Evolutionary conservation across 2,113 vertebrate genomes (phyloP).

Genomic region (Lonchura striata): DNA sequence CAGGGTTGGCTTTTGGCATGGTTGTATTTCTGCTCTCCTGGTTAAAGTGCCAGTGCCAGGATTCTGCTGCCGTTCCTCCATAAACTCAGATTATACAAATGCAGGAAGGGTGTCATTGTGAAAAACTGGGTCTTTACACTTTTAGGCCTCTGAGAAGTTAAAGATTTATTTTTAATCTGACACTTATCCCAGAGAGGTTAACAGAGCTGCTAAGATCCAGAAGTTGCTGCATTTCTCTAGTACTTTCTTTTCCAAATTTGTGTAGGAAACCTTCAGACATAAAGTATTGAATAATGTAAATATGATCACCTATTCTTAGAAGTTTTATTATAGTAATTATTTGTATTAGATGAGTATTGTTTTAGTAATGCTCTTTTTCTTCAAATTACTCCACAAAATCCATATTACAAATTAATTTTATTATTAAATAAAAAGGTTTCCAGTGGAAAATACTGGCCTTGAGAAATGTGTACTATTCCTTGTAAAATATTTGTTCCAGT

Average conservation of each 20-base stretch:
- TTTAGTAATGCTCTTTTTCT: conserved; percentile 1
- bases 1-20: not conserved
- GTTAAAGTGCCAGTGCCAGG: not conserved
- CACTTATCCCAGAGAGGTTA: not conserved
- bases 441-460: not conserved
- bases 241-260: not conserved
- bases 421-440: not conserved
- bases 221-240: not conserved
- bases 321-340: not conserved
- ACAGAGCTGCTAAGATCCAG: not conserved
- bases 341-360: not conserved
- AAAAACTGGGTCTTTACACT: not conserved
- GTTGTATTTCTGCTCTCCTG: not conserved
- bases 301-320: not conserved
- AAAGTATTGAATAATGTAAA: not conserved
- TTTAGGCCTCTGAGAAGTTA: not conserved
- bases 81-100: not conserved
- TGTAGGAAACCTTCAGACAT: not conserved
- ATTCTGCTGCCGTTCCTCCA: not conserved
- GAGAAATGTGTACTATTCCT: not conserved
- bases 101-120: not conserved
- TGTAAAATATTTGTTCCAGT: not conserved
- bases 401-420: not conserved
- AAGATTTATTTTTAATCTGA: not conserved
- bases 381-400: not conserved